phyloP scores from a whole-genome alignment of 2,113 vertebrate genomes.

The Chroicocephalus ridibundus region DNA sequence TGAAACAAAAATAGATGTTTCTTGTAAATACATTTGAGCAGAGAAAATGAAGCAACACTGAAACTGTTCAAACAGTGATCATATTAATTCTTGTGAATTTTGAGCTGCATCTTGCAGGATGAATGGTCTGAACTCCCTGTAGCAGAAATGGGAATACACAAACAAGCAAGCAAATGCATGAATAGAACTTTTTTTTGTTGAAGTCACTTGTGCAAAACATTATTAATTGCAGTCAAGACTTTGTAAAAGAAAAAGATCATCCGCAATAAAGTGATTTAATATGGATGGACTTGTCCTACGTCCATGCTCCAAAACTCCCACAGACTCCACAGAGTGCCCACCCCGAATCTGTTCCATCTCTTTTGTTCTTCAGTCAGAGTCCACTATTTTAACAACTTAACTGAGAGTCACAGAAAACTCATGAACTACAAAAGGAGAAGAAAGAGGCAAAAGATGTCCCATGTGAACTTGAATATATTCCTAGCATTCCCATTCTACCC shows the following conservation, averaged over 20 bases:
- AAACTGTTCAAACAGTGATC: not conserved
- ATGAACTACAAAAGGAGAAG: not conserved
- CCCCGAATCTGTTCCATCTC: not conserved
- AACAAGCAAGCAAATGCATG: not conserved
- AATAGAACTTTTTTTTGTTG: not conserved
- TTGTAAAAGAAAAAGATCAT: not conserved
- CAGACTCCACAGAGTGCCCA: not conserved
- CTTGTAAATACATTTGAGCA: not conserved
- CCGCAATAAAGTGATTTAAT: not conserved
- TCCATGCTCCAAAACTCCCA: not conserved
- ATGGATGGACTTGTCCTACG: not conserved
- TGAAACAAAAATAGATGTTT: conserved; percentile 35
- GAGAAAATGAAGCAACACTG: not conserved
- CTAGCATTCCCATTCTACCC: not conserved
- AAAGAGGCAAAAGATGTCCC: not conserved
- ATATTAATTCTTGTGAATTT: not conserved
- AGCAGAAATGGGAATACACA: not conserved
- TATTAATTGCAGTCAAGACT: not conserved
- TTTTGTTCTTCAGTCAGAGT: not conserved
- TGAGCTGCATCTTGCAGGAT: not conserved
- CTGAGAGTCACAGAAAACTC: not conserved
- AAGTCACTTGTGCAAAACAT: not conserved
- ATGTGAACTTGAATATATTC: not conserved
- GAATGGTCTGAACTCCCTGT: not conserved
- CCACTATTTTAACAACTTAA: not conserved